Evolutionary conservation across 2,113 vertebrate species (phyloP), one percentile per base, ranked within the genome.

Genomic region (Caracal caracal): DNA sequence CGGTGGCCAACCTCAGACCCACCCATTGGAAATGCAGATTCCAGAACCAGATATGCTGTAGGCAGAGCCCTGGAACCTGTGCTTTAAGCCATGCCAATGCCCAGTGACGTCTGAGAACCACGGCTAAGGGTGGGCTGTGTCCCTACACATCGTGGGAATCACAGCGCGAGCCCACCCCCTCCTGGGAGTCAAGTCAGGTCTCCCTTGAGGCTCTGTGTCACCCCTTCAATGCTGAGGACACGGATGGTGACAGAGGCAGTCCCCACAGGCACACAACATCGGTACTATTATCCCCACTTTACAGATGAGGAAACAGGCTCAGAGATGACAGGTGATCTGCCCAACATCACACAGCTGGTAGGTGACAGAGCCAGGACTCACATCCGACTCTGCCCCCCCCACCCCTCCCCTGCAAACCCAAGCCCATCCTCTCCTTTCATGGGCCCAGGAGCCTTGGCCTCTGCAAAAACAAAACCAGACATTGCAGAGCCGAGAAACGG

Each of bases 201-300:
- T 15, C 73, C 24, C 71, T 56, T 16, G 10, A 11, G 9, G 19
- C 2, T 11, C 47, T 1, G 0, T 19, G 59, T 22, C 43, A 8
- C 6, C 30, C 53, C 30, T 5, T 33, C 68, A 13, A 3, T 0
- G 3, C 26, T 8, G 26, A 82, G 63, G 49, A 51, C 3, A 47
- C n/a, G 0, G n/a, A 30, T 0, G 9, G 37, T 7, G 65, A 53
- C 22, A 12, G 0, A 10, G 49, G 68, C 0, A 1, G 9, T 8
- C 37, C 70, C 40, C n/a, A 2, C 8, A 6, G 49, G 56, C 22
- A 0, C 1, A 2, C 0, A 30, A n/a, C 0, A 0, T 2, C 0
- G 3, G 26, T 0, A 10, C 63, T 47, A 1, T 35, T 15, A 37
- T 10, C 49, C 49, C 94, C 37, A 33, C n/a, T 43, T 40, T 73